Evolutionary conservation across 2,888 invertebrate genomes (phyloP).

Genomic region (Petrolisthes cinctipes): DNA sequence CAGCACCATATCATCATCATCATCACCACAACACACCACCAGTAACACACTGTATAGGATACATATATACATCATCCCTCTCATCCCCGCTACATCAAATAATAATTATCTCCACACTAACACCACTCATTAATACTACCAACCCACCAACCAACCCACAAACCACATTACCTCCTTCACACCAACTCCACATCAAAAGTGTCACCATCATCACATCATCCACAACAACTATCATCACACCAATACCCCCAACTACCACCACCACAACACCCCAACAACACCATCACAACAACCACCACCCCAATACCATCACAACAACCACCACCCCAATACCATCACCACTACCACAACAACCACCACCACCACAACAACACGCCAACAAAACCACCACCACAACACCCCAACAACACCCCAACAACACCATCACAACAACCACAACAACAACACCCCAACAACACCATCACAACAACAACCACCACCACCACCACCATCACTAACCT

Average conservation of each 20-base stretch:
- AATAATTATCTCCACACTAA: too few species aligned
- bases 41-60: too few species aligned
- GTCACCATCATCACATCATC: too few species aligned
- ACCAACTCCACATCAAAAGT: too few species aligned
- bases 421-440: conserved; percentile 13
- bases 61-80: too few species aligned
- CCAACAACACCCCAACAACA: not conserved
- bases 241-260: not conserved
- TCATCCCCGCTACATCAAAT: too few species aligned
- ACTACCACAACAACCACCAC: not conserved
- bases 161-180: too few species aligned
- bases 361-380: not conserved
- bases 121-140: too few species aligned
- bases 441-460: not conserved
- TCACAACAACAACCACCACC: not conserved
- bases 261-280: not conserved
- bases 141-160: too few species aligned
- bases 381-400: conserved; percentile 5
- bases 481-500: conserved; percentile 18
- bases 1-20: too few species aligned
- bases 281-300: not conserved
- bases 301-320: not conserved
- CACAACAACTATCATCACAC: too few species aligned
- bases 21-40: too few species aligned
- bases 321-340: not conserved